Evolutionary conservation across 2,113 vertebrate species (phyloP).

Genomic region (Campylorhamphus procurvoides): DNA sequence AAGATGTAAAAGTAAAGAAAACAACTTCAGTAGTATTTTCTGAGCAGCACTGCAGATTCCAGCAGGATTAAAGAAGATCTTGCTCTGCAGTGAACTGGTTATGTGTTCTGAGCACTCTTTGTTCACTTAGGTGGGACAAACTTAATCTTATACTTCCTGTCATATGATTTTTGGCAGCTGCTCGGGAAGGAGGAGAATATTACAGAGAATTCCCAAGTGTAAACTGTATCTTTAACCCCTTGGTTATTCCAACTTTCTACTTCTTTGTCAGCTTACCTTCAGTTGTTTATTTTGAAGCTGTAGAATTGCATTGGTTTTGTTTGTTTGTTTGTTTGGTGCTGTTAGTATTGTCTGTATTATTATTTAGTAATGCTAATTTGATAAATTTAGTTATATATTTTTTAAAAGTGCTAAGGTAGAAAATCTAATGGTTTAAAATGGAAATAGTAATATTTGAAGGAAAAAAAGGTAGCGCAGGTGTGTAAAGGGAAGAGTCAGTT

Average conservation of each 20-base stretch:
- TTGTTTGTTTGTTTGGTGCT: background rate
- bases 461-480: background rate
- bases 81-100: constrained; percentile 75
- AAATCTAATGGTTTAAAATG: background rate
- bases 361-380: background rate
- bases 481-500: background rate
- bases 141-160: constrained; percentile 97
- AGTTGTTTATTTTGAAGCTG: background rate
- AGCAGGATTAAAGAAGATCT: constrained; percentile 81
- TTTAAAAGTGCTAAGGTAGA: background rate
- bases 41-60: constrained; percentile 75
- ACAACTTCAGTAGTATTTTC: constrained; percentile 72
- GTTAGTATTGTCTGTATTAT: background rate
- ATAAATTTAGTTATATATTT: background rate
- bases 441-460: background rate
- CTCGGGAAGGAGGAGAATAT: constrained; percentile 71
- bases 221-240: constrained; percentile 79
- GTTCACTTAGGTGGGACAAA: constrained; percentile 97
- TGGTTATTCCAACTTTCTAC: constrained; percentile 14
- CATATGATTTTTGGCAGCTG: constrained; percentile 90
- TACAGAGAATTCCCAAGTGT: constrained; percentile 60
- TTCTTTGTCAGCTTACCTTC: background rate
- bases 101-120: constrained; percentile 89
- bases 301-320: background rate
- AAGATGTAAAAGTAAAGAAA: constrained; percentile 76